A percentile compares a stretch with the other conserved stretches of the same genome.
Evolutionary conservation across 2,888 invertebrate species (phyloP).

Genomic region (Drosophila stalkeri): DNA sequence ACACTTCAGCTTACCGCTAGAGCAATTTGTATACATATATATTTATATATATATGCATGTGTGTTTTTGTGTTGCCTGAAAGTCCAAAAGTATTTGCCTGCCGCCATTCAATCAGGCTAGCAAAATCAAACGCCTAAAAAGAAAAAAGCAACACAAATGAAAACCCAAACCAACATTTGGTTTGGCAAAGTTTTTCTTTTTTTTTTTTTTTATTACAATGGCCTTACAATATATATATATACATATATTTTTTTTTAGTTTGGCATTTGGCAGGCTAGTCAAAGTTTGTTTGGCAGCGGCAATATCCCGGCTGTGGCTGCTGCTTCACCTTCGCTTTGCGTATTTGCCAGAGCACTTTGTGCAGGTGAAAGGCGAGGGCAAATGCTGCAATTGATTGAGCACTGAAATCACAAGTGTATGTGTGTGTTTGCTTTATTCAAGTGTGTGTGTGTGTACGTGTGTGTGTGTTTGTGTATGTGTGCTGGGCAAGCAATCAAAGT

Average conservation of each 20-base stretch:
- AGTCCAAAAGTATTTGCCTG: slow-evolving; percentile 31
- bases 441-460: slow-evolving; percentile 15
- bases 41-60: slow-evolving; percentile 13
- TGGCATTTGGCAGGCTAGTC: slow-evolving; percentile 60
- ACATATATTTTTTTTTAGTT: slow-evolving; percentile 23
- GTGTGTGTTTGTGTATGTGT: slow-evolving; percentile 7
- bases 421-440: too few relatives aligned
- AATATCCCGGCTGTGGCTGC: slow-evolving; percentile 65
- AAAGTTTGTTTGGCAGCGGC: slow-evolving; percentile 74
- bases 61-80: slow-evolving; percentile 17
- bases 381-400: slow-evolving; percentile 39
- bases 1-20: slow-evolving; percentile 45
- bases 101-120: slow-evolving; percentile 73
- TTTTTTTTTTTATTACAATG: slow-evolving; percentile 15
- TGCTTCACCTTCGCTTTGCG: slow-evolving; percentile 61
- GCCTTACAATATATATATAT: slow-evolving; percentile 14
- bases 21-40: slow-evolving; percentile 35
- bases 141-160: slow-evolving; percentile 47
- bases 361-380: slow-evolving; percentile 13
- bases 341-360: slow-evolving; percentile 34
- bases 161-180: slow-evolving; percentile 53
- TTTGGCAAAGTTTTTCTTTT: slow-evolving; percentile 11
- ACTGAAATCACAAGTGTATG: slow-evolving; percentile 19
- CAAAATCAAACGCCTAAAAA: slow-evolving; percentile 53
- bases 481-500: slow-evolving; percentile 46